These are phyloP conservation scores for Acrossocheilus fasciatus DNA, from an alignment of 2,797 vertebrate species.

Conservation along the genomic window DNA sequence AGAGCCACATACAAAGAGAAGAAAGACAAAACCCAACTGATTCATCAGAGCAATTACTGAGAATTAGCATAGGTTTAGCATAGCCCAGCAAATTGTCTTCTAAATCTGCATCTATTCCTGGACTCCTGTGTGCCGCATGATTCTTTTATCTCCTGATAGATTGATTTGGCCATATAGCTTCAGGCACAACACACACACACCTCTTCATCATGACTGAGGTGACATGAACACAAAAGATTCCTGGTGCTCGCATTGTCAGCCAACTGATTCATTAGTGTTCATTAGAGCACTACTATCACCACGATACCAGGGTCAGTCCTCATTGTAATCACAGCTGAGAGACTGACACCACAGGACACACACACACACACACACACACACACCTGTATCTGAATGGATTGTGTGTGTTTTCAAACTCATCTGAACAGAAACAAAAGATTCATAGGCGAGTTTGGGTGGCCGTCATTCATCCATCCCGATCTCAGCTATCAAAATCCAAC, in stretches of 20 bases:
- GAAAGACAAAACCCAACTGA: slow-evolving; percentile 34
- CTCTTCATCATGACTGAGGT: slow-evolving; percentile 32
- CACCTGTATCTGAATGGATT: slow-evolving; percentile 26
- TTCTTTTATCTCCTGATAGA: slow-evolving; percentile 41
- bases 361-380: not conserved
- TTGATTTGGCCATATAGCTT: slow-evolving; percentile 36
- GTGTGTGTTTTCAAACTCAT: slow-evolving; percentile 5
- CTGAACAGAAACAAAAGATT: slow-evolving; percentile 19
- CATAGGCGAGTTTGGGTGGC: not conserved
- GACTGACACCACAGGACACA: not conserved
- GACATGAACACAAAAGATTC: slow-evolving; percentile 37
- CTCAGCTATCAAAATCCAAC: not conserved
- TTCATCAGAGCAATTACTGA: slow-evolving; percentile 23
- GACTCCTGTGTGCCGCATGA: not conserved
- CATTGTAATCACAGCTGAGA: slow-evolving; percentile 33
- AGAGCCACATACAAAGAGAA: slow-evolving; percentile 24
- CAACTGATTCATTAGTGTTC: slow-evolving; percentile 35
- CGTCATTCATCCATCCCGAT: not conserved
- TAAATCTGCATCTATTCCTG: slow-evolving; percentile 6
- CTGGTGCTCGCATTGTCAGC: slow-evolving; percentile 46
- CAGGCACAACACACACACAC: slow-evolving; percentile 12
- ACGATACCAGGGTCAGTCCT: slow-evolving; percentile 8
- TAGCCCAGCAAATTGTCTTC: not conserved
- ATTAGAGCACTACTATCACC: slow-evolving; percentile 40
- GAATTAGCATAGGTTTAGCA: slow-evolving; percentile 27